Base-by-base conservation (phyloP, 2,888 invertebrate species). In the Drosophila neotestacea region DNA sequence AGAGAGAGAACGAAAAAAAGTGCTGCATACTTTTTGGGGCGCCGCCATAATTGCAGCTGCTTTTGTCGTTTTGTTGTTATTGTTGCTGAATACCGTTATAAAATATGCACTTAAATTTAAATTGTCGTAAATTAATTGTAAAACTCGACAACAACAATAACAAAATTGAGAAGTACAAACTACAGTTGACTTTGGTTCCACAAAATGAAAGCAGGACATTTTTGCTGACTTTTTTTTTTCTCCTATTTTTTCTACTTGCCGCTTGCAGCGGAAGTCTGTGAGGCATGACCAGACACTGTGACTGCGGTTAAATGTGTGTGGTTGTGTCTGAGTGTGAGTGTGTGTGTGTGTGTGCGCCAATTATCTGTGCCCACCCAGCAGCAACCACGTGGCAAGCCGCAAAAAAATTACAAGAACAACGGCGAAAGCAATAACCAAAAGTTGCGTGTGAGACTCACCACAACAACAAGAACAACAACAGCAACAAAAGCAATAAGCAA, bases 41-140 rank as follows among this genome's bases (percentile, higher is more conserved):
- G 48, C 16, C 28, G 41, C 47, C 46, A 61, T 75, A 76, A 78
- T 78, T 78, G 75, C 75, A 54, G 56, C 44, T 41, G 46, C 36
- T 30, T n/a, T 13, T 48, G 36, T 11, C 4, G 46, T 6, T 22
- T 3, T 32, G 28, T 11, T 39, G 11, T 16, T 50, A 38, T 36
- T 55, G 22, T 51, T 68, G 38, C 27, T 44, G 64, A 54, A 65
- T 62, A 56, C 44, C 55, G 47, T 77, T 70, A 75, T 79, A 74
- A 79, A 79, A 77, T 75, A 70, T 69, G 69, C 87, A 82, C 87
- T 84, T 72, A 81, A 81, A 68, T 76, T 71, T 67, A 85, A 87
- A 87, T 83, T 77, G 79, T 81, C 67, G 70, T 81, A 76, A 81
- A 85, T 85, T 87, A 83, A 83, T 87, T 87, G 82, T 66, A 47